Evolutionary conservation across 1,140 invertebrate genomes (phyloP), one percentile per base, ranked within the genome.

Genomic region (Drosophila takahashii): DNA sequence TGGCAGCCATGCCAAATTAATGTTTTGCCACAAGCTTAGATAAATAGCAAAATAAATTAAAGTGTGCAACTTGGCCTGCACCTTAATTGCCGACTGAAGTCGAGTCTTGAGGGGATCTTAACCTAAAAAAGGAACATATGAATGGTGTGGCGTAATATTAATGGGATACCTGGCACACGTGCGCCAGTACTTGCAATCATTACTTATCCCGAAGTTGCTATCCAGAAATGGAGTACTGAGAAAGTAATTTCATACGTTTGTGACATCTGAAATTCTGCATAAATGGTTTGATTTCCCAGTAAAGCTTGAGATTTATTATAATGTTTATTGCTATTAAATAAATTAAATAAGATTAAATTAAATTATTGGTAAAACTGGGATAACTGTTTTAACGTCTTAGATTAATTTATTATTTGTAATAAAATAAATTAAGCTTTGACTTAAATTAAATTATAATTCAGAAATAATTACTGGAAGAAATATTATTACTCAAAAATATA

Each of bases 11-110:
- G 22, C 48, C 27, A 61, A 79, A 81, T 86, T 73, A 66, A 74
- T 81, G 66, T 45, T 54, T 36, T 48, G 42, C 50, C 64, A 37
- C 72, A 72, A 56, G 66, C 66, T 62, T 57, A 85, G 59, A 77
- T 73, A 84, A 84, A 84, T 84, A 50, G 48, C 65, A 62, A 66
- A 66, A 75, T 78, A 74, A 86, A 85, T 81, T 75, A 34, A 39
- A 62, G 37, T 32, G 54, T 50, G 27, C 59, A 60, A 45, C 18
- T 26, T 44, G 15, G 54, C 27, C 54, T 69, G 41, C 61, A 51
- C 44, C 64, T 54, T 80, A 85, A 85, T 77, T 76, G 53, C 42
- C 27, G 53, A 65, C 44, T 6, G 2, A 16, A 37, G 50, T 5
- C 5, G 41, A 37, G 18, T 39, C 69, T 54, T 48, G n/a, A 73